These are phyloP conservation scores for Trachemys scripta DNA, from an alignment of 2,113 vertebrate genomes.

Conservation along the genomic window DNA sequence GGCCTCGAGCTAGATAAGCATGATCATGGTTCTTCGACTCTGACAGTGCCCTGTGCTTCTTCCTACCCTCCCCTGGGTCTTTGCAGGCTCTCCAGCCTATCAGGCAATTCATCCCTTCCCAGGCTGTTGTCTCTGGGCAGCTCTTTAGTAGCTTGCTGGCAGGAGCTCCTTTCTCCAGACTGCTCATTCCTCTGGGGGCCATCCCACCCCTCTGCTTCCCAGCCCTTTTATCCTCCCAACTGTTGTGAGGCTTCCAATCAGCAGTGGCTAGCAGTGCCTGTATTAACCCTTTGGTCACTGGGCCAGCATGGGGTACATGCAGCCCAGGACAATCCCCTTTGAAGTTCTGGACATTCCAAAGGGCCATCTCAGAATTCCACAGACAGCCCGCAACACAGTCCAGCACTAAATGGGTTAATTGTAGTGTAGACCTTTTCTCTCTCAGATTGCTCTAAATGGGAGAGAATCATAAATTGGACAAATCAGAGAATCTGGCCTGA, in stretches of 20 bases:
- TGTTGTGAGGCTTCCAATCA: background rate
- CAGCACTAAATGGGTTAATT: background rate
- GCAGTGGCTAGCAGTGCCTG: background rate
- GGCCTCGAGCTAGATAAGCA: too few relatives aligned
- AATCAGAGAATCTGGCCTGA: background rate
- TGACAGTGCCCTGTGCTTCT: too few relatives aligned
- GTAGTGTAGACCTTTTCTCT: background rate
- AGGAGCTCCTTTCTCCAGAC: too few relatives aligned
- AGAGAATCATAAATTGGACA: too few relatives aligned
- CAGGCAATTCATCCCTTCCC: too few relatives aligned
- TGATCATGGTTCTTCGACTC: too few relatives aligned
- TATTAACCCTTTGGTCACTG: background rate
- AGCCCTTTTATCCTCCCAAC: background rate
- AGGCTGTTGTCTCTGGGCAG: too few relatives aligned
- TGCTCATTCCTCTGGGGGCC: too few relatives aligned
- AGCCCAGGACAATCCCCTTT: background rate
- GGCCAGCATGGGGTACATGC: background rate
- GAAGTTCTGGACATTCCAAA: background rate
- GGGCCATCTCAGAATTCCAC: background rate
- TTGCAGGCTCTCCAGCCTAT: too few relatives aligned
- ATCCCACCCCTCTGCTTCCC: background rate
- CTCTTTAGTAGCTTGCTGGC: too few relatives aligned
- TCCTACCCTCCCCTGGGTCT: too few relatives aligned
- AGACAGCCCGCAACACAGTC: background rate
- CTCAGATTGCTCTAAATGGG: background rate